phyloP scores from a whole-genome alignment of 2,113 vertebrate species.

The Chaetodon trifascialis region DNA sequence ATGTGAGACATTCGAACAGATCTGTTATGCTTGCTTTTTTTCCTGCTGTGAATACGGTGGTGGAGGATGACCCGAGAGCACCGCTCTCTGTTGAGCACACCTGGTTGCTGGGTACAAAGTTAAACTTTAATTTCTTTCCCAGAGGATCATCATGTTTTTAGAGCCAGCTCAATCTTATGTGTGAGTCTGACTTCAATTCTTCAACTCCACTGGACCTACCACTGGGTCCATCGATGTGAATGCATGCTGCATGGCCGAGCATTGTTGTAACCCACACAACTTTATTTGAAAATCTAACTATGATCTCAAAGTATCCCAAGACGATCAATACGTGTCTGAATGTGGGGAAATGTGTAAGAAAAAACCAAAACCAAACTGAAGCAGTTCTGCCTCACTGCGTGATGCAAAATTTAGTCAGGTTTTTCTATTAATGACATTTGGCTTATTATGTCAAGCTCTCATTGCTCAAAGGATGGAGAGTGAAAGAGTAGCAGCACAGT shows the following conservation, averaged over 20 bases:
- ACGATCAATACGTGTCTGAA: not conserved
- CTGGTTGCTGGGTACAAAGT: not conserved
- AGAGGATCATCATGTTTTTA: not conserved
- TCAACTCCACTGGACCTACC: not conserved
- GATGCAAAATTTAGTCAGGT: too few species aligned
- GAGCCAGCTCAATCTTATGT: not conserved
- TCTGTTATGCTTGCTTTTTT: not conserved
- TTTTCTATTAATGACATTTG: too few species aligned
- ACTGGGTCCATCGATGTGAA: not conserved
- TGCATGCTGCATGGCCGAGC: not conserved
- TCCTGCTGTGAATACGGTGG: not conserved
- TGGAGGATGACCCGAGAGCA: not conserved
- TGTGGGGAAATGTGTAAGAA: too few species aligned
- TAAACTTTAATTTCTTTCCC: not conserved
- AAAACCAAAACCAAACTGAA: too few species aligned
- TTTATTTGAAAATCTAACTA: not conserved
- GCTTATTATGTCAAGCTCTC: too few species aligned
- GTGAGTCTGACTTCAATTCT: conserved; percentile 2
- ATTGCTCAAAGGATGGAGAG: not conserved
- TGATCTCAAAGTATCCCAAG: not conserved
- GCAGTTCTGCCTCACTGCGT: too few species aligned
- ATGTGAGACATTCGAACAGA: conserved; percentile 2
- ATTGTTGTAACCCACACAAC: not conserved
- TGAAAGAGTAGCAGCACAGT: not conserved
- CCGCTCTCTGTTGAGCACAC: not conserved